Evolutionary conservation across 2,113 vertebrate genomes (phyloP).

Genomic region (Cynopterus brachyotis): DNA sequence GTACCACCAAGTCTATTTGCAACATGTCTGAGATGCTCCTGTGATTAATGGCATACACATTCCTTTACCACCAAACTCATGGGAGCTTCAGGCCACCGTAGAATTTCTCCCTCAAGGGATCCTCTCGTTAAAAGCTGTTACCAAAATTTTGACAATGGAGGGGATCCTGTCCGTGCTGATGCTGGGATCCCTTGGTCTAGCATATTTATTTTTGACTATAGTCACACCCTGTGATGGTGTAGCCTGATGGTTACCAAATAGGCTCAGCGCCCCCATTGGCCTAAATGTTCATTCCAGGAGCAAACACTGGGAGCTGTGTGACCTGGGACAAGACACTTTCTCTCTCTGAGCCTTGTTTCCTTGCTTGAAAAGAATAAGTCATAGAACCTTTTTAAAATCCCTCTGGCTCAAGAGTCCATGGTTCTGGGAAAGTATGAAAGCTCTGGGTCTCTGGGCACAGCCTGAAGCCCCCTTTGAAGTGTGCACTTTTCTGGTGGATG

Average conservation of each 20-base stretch:
- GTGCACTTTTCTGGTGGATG: background rate
- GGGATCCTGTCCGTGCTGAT: background rate
- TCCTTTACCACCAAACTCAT: background rate
- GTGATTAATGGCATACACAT: background rate
- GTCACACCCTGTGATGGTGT: background rate
- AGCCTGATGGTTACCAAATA: background rate
- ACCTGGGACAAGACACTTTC: background rate
- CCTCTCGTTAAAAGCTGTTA: background rate
- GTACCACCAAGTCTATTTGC: background rate
- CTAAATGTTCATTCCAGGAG: background rate
- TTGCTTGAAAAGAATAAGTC: background rate
- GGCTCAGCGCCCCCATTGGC: background rate
- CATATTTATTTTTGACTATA: background rate
- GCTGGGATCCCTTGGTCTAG: background rate
- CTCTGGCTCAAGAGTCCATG: background rate
- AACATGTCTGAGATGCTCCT: background rate
- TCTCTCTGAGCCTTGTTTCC: background rate
- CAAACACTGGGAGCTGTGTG: background rate
- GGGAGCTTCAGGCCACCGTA: background rate
- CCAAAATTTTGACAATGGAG: background rate
- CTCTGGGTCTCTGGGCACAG: background rate
- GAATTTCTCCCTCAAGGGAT: background rate
- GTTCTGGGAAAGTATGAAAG: background rate
- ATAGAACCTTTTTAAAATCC: background rate
- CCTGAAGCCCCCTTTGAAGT: background rate